Evolutionary conservation across 2,113 vertebrate genomes (phyloP).

Genomic region (Periophthalmodon schlosseri): DNA sequence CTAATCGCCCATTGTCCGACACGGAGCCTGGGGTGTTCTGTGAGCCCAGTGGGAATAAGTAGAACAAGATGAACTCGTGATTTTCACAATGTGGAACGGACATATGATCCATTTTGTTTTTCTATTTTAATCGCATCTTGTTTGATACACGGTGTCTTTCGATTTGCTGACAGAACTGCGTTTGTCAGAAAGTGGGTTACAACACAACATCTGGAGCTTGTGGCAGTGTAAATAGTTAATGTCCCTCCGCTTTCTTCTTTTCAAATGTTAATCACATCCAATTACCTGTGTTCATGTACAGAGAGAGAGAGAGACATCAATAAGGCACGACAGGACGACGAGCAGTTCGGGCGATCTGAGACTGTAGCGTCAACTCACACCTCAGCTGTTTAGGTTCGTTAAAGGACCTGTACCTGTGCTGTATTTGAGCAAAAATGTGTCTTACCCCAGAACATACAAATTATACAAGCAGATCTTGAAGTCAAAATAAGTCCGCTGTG

Average conservation of each 20-base stretch:
- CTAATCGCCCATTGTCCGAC: neutral
- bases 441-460: too few species aligned
- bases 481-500: too few species aligned
- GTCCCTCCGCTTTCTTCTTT: conserved; percentile 50
- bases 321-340: conserved; percentile 66
- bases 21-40: neutral
- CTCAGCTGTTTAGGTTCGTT: neutral
- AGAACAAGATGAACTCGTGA: neutral
- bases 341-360: conserved; percentile 47
- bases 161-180: neutral
- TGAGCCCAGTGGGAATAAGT: neutral
- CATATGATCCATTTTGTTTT: neutral
- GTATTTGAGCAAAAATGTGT: too few species aligned
- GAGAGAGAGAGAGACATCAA: conserved; percentile 63
- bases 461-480: too few species aligned
- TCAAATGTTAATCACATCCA: conserved; percentile 76
- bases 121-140: neutral
- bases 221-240: conserved; percentile 61
- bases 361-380: conserved; percentile 31
- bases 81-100: neutral
- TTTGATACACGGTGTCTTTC: neutral
- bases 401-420: too few species aligned
- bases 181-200: neutral
- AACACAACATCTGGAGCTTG: conserved; percentile 15
- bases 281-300: conserved; percentile 57